These are phyloP conservation scores for Dendropsophus ebraccatus DNA, from an alignment of 2,113 vertebrate genomes.

Conservation along the genomic window DNA sequence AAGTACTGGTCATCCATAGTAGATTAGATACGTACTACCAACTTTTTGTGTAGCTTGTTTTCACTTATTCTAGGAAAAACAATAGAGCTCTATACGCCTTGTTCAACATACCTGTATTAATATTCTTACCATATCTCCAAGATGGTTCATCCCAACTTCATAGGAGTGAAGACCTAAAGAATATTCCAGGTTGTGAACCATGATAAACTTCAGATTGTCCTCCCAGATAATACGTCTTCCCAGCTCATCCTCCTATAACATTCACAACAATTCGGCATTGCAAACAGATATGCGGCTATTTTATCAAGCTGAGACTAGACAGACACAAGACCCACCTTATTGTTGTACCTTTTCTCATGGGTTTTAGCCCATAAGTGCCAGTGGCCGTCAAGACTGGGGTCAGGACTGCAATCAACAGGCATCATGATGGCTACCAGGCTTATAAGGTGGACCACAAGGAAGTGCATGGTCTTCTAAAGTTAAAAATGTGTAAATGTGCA, in stretches of 20 bases:
- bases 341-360: constrained; percentile 68
- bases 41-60: too few relatives aligned
- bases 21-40: not conserved
- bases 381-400: constrained; percentile 70
- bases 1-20: not conserved
- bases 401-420: constrained; percentile 44
- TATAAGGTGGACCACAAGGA: not conserved
- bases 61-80: not conserved
- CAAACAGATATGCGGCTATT: not conserved
- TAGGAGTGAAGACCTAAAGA: constrained; percentile 78
- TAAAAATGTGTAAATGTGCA: not conserved
- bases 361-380: constrained; percentile 82
- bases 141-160: constrained; percentile 80
- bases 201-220: constrained; percentile 75
- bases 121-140: constrained; percentile 83
- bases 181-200: constrained; percentile 80
- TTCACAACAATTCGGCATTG: constrained; percentile 20
- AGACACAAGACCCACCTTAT: constrained; percentile 34
- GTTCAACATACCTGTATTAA: not conserved
- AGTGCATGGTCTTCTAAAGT: not conserved
- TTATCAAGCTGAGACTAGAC: not conserved
- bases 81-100: not conserved
- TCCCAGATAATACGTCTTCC: constrained; percentile 78
- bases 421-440: not conserved
- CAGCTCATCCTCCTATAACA: constrained; percentile 70